Percentiles rank a stretch among this genome's conserved stretches.
Evolutionary conservation across 2,113 vertebrate genomes (phyloP).

Genomic region (Psilopsiagon aurifrons): DNA sequence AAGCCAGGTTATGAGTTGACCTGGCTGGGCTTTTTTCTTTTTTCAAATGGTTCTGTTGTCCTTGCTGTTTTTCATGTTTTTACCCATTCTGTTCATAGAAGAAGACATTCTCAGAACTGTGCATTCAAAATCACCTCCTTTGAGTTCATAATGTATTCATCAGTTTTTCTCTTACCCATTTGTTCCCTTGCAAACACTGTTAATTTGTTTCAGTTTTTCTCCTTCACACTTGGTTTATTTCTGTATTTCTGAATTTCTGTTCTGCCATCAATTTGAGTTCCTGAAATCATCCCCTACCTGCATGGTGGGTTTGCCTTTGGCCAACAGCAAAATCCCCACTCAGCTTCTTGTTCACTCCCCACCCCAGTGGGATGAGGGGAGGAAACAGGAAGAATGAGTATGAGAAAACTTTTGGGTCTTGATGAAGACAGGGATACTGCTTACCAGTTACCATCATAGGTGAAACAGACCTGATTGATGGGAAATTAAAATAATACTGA

Average conservation of each 20-base stretch:
- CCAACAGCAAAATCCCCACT: not conserved
- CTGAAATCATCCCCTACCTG: not conserved
- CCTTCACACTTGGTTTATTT: not conserved
- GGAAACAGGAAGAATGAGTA: not conserved
- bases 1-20: not conserved
- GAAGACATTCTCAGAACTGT: not conserved
- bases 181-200: not conserved
- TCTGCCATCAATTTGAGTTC: not conserved
- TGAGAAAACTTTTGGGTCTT: fast-evolving
- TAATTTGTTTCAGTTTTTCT: not conserved
- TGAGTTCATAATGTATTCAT: not conserved
- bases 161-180: not conserved
- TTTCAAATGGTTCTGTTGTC: not conserved
- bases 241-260: not conserved
- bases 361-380: not conserved
- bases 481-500: not conserved
- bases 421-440: not conserved
- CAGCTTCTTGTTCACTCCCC: not conserved
- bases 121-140: not conserved
- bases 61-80: not conserved
- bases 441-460: too few relatives aligned
- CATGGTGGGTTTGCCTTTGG: not conserved
- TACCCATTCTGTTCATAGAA: not conserved
- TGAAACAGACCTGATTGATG: not conserved
- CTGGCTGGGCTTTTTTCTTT: not conserved